Base-by-base conservation (phyloP, 2,888 invertebrate species). In the Heliconius sara region DNA sequence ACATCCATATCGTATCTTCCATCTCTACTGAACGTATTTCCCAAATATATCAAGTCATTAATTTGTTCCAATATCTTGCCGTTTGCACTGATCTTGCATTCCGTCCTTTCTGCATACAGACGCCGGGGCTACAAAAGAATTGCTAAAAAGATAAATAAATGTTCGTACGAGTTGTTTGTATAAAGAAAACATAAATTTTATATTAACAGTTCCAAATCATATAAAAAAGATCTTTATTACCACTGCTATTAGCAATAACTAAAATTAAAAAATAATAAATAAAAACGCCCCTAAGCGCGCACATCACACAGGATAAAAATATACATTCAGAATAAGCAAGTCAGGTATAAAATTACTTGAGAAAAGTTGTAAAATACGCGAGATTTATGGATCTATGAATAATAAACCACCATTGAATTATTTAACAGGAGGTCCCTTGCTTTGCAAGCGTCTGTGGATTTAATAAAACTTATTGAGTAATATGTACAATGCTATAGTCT, bases 361-460 rank as follows among this genome's bases (percentile, higher is more conserved):
- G 73, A 66, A 74, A 74, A 67, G 43, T 60, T 74, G 47, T 68
- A 78, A 74, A 74, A 78, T 78, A 52, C 78, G 72, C 63, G n/a
- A 68, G 76, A 79, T 79, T 79, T 76, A 79, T 79, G 76, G 79
- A 77, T 72, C 77, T 68, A 80, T 80, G 79, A 80, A 80, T 80
- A 80, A 77, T 68, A 80, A 80, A 74, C 67, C 63, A 43, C 77
- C 39, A 76, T 73, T 80, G 79, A 80, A 80, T 80, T 80, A 80
- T 80, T 80, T 80, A 80, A 80, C 77, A 77, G 79, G 73, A 73
- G 60, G 68, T 67, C 63, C 57, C 34, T 27, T 52, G 76, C 71
- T 76, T 79, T 76, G 68, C 63, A 71, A 47, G 76, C 75, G 76
- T 79, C 63, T 47, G 22, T 34, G 63, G 65, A 76, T 71, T 71